Conservation (phyloP, 1,140 invertebrate species). For the Battus philenor region DNA sequence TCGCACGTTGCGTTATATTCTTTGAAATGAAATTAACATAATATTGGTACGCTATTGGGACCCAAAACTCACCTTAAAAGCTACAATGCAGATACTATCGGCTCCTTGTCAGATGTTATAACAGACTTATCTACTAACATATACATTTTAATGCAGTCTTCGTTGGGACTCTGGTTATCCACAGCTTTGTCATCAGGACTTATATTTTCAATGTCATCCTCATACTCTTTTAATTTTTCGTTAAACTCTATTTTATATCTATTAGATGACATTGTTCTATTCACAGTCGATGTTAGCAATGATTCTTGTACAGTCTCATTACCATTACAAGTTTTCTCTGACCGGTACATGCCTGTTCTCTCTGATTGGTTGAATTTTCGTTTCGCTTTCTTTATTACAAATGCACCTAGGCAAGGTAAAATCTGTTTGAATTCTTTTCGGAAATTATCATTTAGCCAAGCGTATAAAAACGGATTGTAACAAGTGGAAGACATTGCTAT, state of each 20-base stretch:
- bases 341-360: slow-evolving; percentile 59
- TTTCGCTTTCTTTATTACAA: slow-evolving; percentile 53
- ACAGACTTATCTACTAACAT: slow-evolving; percentile 67
- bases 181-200: slow-evolving; percentile 65
- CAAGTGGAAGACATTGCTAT: slow-evolving; percentile 96
- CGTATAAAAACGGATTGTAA: slow-evolving; percentile 94
- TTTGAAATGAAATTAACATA: not conserved
- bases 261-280: slow-evolving; percentile 56
- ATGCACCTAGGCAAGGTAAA: slow-evolving; percentile 82
- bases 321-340: slow-evolving; percentile 83
- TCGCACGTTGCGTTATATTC: not conserved
- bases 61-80: slow-evolving; percentile 39
- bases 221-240: slow-evolving; percentile 49
- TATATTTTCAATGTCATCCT: slow-evolving; percentile 56
- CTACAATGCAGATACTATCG: slow-evolving; percentile 63
- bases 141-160: slow-evolving; percentile 68
- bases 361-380: slow-evolving; percentile 60
- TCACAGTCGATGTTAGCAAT: slow-evolving; percentile 72
- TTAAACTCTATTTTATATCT: slow-evolving; percentile 64
- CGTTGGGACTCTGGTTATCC: slow-evolving; percentile 53
- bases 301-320: slow-evolving; percentile 85
- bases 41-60: too few relatives aligned
- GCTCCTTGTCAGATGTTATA: slow-evolving; percentile 58
- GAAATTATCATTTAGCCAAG: slow-evolving; percentile 99
- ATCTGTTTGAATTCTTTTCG: slow-evolving; percentile 94